Percentiles rank a stretch among this genome's conserved stretches.
phyloP scores from a whole-genome alignment of 2,797 vertebrate species.

The Hippocampus kuda region DNA sequence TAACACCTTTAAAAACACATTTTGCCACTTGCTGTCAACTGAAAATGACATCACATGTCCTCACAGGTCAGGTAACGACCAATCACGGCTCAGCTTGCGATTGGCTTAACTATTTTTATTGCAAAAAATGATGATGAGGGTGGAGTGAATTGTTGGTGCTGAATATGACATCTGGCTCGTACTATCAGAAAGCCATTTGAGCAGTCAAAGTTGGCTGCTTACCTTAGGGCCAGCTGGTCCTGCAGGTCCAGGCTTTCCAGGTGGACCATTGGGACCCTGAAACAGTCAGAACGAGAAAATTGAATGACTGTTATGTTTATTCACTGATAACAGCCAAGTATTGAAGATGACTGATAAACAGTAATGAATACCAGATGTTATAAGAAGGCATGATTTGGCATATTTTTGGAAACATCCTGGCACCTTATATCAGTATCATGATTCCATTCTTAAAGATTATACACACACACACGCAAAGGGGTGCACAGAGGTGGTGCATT shows the following conservation, averaged over 20 bases:
- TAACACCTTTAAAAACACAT: too few species aligned
- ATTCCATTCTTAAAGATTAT: not conserved
- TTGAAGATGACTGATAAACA: slow-evolving; percentile 3
- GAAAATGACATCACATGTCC: too few species aligned
- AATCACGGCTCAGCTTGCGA: too few species aligned
- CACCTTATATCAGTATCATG: not conserved
- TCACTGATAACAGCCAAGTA: slow-evolving; percentile 2
- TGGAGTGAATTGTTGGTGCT: not conserved
- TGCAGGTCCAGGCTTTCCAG: slow-evolving; percentile 83
- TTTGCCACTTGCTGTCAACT: not conserved
- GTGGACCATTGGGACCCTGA: slow-evolving; percentile 81
- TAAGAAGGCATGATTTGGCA: not conserved
- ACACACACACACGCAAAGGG: too few species aligned
- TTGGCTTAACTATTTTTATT: not conserved
- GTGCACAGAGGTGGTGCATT: too few species aligned
- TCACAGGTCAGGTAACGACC: too few species aligned
- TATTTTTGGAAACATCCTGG: slow-evolving; percentile 1
- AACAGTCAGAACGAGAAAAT: slow-evolving; percentile 25
- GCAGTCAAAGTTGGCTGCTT: slow-evolving; percentile 37
- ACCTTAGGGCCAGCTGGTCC: slow-evolving; percentile 88
- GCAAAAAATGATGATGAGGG: not conserved
- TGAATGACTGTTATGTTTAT: slow-evolving; percentile 2
- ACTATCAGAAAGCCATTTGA: not conserved
- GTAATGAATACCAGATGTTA: not conserved
- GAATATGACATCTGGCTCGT: not conserved